Conservation (phyloP, 1,140 invertebrate species). For the Drosophila baimaii region DNA sequence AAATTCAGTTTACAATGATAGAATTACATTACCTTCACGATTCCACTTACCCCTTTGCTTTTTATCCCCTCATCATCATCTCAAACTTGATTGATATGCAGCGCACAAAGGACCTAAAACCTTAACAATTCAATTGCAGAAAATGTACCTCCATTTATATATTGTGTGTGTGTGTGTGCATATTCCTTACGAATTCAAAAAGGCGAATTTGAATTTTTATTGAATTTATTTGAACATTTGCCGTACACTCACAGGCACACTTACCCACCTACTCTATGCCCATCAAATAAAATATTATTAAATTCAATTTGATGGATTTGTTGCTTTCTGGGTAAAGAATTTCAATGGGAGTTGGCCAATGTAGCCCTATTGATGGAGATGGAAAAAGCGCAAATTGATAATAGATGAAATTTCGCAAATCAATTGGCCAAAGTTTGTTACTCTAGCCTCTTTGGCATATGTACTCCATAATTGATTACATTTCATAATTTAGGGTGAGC, state of each 20-base stretch:
- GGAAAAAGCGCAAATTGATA: slow-evolving; percentile 18
- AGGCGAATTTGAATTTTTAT: slow-evolving; percentile 56
- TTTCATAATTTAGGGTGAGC: not conserved
- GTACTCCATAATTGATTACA: slow-evolving; percentile 12
- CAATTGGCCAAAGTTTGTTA: slow-evolving; percentile 13
- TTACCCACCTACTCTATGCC: not conserved
- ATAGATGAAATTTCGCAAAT: slow-evolving; percentile 10
- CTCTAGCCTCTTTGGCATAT: not conserved
- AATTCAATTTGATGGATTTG: slow-evolving; percentile 60
- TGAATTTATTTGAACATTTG: slow-evolving; percentile 46
- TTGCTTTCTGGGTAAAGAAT: slow-evolving; percentile 14
- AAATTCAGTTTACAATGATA: slow-evolving; percentile 30
- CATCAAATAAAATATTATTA: slow-evolving; percentile 57
- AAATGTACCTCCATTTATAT: slow-evolving; percentile 37
- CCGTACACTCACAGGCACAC: slow-evolving; percentile 6
- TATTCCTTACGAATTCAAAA: slow-evolving; percentile 36
- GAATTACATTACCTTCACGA: slow-evolving; percentile 27
- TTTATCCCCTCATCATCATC: not conserved
- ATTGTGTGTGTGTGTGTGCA: not conserved
- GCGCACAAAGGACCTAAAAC: slow-evolving; percentile 41
- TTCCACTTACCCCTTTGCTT: slow-evolving; percentile 1
- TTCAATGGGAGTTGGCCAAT: not conserved
- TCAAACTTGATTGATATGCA: slow-evolving; percentile 50
- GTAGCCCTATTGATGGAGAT: slow-evolving; percentile 19
- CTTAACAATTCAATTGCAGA: slow-evolving; percentile 49